Conservation (phyloP, 2,113 vertebrate genomes). For the Agapornis roseicollis region DNA sequence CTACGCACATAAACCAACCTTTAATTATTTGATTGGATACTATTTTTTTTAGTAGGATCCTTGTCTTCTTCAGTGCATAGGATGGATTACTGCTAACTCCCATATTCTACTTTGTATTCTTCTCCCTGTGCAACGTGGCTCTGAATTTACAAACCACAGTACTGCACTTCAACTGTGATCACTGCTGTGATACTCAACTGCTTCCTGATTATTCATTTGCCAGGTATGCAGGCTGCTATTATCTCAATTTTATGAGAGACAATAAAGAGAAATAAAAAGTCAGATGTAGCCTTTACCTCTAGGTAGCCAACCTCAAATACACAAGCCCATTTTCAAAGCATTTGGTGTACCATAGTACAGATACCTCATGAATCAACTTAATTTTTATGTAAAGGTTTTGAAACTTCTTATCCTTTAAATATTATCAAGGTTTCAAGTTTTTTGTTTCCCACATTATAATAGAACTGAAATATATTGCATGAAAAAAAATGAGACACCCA, state of each 20-base stretch:
- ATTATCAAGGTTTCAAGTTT: neutral
- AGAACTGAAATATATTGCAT: neutral
- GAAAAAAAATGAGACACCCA: neutral
- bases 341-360: neutral
- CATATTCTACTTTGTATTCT: neutral
- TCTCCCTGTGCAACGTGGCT: neutral
- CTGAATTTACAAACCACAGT: neutral
- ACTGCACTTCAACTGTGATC: neutral
- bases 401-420: neutral
- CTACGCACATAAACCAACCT: neutral
- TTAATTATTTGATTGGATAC: neutral
- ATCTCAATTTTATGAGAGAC: neutral
- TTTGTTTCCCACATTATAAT: neutral
- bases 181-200: neutral
- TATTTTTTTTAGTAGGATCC: neutral
- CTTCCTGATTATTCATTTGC: neutral
- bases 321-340: neutral
- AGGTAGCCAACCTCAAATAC: neutral
- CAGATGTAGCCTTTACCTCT: neutral
- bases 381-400: neutral
- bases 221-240: neutral
- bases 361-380: neutral
- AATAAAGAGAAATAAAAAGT: neutral
- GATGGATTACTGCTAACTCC: neutral
- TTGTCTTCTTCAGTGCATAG: neutral